Percentiles rank a stretch among this genome's conserved stretches.
Evolutionary conservation across 2,113 vertebrate genomes (phyloP).

Genomic region (Psophia crepitans): DNA sequence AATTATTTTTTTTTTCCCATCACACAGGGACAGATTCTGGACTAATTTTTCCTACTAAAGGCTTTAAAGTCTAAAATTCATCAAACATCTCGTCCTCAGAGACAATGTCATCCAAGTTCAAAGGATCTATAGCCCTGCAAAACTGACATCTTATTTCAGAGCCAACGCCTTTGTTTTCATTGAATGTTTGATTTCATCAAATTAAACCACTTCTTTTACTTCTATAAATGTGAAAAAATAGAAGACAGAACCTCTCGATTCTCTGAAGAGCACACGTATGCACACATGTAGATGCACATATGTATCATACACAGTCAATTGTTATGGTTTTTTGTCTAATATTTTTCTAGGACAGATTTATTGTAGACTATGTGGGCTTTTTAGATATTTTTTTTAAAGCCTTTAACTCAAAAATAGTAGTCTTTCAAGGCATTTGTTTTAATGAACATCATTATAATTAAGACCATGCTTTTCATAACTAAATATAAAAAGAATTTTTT

Average conservation of each 20-base stretch:
- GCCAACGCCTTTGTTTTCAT: slow-evolving; percentile 67
- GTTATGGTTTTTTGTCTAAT: not conserved
- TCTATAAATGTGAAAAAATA: slow-evolving; percentile 28
- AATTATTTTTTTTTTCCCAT: slow-evolving; percentile 42
- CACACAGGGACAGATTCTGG: slow-evolving; percentile 70
- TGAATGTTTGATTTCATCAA: slow-evolving; percentile 72
- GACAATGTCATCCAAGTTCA: slow-evolving; percentile 80
- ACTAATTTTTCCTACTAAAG: slow-evolving; percentile 74
- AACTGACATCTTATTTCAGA: slow-evolving; percentile 74
- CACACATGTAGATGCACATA: not conserved
- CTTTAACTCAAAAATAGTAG: slow-evolving; percentile 46
- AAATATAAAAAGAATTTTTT: slow-evolving; percentile 3
- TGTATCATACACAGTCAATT: not conserved
- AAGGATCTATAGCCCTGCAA: slow-evolving; percentile 72
- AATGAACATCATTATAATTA: slow-evolving; percentile 34
- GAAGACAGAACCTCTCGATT: slow-evolving; percentile 29
- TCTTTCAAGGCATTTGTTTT: slow-evolving; percentile 22
- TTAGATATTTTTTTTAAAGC: not conserved
- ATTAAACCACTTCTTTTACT: slow-evolving; percentile 70
- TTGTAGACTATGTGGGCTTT: too few species aligned
- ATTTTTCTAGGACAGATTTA: not conserved
- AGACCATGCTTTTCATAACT: not conserved
- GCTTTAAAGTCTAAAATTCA: slow-evolving; percentile 79
- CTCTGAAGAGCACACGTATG: not conserved
- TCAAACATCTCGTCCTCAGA: slow-evolving; percentile 79